phyloP scores from a whole-genome alignment of 2,888 invertebrate species.

The Anodontia alba region DNA sequence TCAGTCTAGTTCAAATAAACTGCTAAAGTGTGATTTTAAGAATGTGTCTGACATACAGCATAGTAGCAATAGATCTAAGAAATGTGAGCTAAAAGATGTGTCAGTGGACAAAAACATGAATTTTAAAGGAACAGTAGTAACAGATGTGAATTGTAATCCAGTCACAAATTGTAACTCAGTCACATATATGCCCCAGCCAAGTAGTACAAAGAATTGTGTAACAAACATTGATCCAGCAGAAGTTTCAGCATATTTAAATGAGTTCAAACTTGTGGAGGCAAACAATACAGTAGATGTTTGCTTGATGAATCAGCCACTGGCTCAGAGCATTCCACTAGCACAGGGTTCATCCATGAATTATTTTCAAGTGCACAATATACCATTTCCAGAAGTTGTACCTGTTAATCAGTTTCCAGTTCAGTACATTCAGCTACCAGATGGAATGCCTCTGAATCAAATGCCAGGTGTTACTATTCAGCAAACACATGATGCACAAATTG shows the following conservation, averaged over 20 bases:
- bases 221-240: not conserved
- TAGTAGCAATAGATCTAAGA: not conserved
- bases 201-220: not conserved
- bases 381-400: not conserved
- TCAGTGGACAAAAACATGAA: not conserved
- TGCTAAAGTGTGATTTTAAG: too few species aligned
- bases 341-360: not conserved
- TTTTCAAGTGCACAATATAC: not conserved
- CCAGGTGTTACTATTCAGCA: not conserved
- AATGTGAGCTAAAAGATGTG: not conserved
- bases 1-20: too few species aligned
- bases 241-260: not conserved
- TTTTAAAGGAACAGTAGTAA: not conserved
- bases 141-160: not conserved
- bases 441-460: not conserved
- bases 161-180: not conserved
- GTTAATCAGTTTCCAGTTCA: not conserved
- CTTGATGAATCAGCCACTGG: not conserved
- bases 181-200: too few species aligned
- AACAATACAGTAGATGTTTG: not conserved
- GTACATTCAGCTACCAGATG: not conserved
- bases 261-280: not conserved
- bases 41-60: not conserved
- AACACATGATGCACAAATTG: not conserved
- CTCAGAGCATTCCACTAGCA: not conserved